phyloP scores from a whole-genome alignment of 2,113 vertebrate species.

The Tachuris rubrigastra region DNA sequence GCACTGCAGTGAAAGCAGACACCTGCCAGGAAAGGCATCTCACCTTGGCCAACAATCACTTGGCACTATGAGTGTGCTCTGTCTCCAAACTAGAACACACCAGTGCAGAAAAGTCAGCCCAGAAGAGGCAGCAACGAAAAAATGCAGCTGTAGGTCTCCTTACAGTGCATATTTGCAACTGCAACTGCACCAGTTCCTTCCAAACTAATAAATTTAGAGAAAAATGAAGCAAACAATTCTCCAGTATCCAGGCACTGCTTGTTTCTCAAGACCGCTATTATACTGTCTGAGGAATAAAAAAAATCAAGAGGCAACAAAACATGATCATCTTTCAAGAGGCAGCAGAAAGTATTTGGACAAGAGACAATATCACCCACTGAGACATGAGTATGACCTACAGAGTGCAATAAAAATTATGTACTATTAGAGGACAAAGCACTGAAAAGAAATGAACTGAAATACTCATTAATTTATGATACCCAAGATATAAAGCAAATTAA shows the following conservation, averaged over 20 bases:
- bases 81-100: neutral
- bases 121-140: neutral
- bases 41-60: neutral
- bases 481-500: constrained; percentile 1
- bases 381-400: neutral
- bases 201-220: neutral
- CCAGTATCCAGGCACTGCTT: neutral
- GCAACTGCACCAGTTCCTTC: neutral
- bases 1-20: neutral
- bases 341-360: neutral
- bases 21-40: neutral
- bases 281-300: neutral
- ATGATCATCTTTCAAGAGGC: neutral
- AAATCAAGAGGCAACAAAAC: neutral
- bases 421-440: neutral
- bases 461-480: neutral
- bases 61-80: neutral
- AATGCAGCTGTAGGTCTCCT: neutral
- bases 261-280: neutral
- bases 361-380: neutral
- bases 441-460: neutral
- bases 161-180: neutral
- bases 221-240: neutral
- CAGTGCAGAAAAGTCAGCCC: neutral
- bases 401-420: neutral